These are phyloP conservation scores for Thaleichthys pacificus DNA, from an alignment of 2,797 vertebrate species.

Conservation along the genomic window DNA sequence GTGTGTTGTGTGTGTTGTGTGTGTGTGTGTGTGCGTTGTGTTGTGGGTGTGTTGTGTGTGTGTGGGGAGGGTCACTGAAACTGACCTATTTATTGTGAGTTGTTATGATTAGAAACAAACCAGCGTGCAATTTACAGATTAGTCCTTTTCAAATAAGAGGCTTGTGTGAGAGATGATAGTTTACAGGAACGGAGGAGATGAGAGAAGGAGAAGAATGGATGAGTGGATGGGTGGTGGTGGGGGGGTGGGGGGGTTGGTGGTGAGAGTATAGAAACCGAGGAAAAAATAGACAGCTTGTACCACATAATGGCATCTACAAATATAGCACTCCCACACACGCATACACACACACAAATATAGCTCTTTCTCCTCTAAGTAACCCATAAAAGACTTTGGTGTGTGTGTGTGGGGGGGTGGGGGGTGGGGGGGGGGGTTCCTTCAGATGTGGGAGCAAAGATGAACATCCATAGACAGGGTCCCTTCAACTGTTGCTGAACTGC, in stretches of 20 bases:
- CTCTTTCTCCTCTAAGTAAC: background rate
- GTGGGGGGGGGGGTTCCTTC: background rate
- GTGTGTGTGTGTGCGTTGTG: background rate
- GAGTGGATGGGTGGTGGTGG: constrained; percentile 17
- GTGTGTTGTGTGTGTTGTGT: background rate
- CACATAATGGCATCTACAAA: constrained; percentile 67
- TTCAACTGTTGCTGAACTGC: constrained; percentile 3
- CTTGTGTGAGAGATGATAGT: constrained; percentile 38
- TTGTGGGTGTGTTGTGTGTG: background rate
- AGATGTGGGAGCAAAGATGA: background rate
- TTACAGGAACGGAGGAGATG: constrained; percentile 21
- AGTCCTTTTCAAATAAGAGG: constrained; percentile 63
- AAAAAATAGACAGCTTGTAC: constrained; percentile 64
- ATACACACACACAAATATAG: constrained; percentile 1
- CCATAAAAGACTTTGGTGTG: background rate
- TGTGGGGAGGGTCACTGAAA: constrained; percentile 38
- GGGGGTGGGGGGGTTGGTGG: constrained; percentile 8
- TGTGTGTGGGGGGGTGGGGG: background rate
- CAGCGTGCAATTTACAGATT: constrained; percentile 65
- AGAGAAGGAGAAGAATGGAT: background rate
- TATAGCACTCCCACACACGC: constrained; percentile 37
- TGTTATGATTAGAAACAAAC: constrained; percentile 69
- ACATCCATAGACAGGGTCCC: background rate
- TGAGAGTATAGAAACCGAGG: constrained; percentile 45
- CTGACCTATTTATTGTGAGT: constrained; percentile 63